Conservation (phyloP, 2,797 vertebrate species). For the Melanotaenia pygmaea region DNA sequence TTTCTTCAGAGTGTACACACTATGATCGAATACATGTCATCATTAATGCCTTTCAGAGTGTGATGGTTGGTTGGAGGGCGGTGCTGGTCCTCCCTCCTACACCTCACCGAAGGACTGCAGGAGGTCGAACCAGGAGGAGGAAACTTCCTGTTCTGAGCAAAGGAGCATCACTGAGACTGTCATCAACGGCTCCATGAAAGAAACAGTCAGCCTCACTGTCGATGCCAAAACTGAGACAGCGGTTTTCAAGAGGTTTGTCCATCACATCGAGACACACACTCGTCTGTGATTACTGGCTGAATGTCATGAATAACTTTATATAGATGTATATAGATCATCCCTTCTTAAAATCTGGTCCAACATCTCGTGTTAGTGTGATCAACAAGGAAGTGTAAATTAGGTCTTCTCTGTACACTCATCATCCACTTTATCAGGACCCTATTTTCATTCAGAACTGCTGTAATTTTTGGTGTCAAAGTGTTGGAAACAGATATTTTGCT, state of each 20-base stretch:
- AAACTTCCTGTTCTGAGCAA: constrained; percentile 82
- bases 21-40: not conserved
- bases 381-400: too few species aligned
- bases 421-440: not conserved
- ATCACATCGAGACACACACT: constrained; percentile 4
- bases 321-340: not conserved
- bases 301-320: not conserved
- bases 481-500: too few species aligned
- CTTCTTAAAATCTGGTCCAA: not conserved
- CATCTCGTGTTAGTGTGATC: not conserved
- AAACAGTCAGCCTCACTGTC: constrained; percentile 98
- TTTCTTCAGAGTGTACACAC: not conserved
- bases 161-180: constrained; percentile 95
- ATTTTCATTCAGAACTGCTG: too few species aligned
- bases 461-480: too few species aligned
- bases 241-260: constrained; percentile 95
- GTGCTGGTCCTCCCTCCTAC: constrained; percentile 43
- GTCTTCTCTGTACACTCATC: not conserved
- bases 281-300: not conserved
- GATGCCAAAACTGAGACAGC: constrained; percentile 99
- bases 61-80: constrained; percentile 75
- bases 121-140: constrained; percentile 85
- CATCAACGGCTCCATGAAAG: constrained; percentile 98
- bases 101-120: constrained; percentile 82
- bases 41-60: constrained; percentile 56